Base-by-base conservation (phyloP, 1,140 invertebrate genomes). In the Cydia fagiglandana region DNA sequence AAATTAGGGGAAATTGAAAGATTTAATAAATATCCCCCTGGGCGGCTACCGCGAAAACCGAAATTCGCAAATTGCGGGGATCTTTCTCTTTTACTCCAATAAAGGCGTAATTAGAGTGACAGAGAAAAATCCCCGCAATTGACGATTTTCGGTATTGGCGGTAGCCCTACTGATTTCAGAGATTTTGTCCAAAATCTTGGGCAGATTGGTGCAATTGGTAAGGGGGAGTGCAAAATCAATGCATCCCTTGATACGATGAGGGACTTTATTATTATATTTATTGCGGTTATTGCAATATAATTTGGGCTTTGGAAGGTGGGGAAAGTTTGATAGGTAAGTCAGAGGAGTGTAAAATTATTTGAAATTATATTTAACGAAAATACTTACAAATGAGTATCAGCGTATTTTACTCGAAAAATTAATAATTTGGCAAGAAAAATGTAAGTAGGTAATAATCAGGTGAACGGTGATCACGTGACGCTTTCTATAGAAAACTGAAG, bases 1-100 rank as follows among this genome's bases (percentile, higher is more conserved):
- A 41, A 4, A 68, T 13, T 68, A 68, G n/a, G 34, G 66, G 66
- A 70, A 70, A 70, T 70, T 70, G 66, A 70, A 70, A 70, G 30
- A 70, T 34, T 64, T 7, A 38, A 41, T 70, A 20, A 70, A 70
- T 70, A 70, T 70, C 64, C 64, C 64, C 64, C 64, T 38, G n/a
- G n/a, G n/a, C n/a, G n/a, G n/a, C n/a, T n/a, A n/a, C n/a, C n/a
- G n/a, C n/a, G n/a, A n/a, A n/a, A n/a, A n/a, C n/a, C n/a, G n/a
- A n/a, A n/a, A n/a, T n/a, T n/a, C n/a, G n/a, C n/a, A n/a, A n/a
- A n/a, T n/a, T n/a, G n/a, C n/a, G n/a, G n/a, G n/a, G n/a, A n/a
- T n/a, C n/a, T n/a, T n/a, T n/a, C n/a, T n/a, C n/a, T n/a, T n/a
- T n/a, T n/a, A n/a, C n/a, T n/a, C n/a, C n/a, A n/a, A n/a, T n/a